Base-by-base conservation (phyloP, 2,113 vertebrate genomes). In the Paramormyrops kingsleyae region DNA sequence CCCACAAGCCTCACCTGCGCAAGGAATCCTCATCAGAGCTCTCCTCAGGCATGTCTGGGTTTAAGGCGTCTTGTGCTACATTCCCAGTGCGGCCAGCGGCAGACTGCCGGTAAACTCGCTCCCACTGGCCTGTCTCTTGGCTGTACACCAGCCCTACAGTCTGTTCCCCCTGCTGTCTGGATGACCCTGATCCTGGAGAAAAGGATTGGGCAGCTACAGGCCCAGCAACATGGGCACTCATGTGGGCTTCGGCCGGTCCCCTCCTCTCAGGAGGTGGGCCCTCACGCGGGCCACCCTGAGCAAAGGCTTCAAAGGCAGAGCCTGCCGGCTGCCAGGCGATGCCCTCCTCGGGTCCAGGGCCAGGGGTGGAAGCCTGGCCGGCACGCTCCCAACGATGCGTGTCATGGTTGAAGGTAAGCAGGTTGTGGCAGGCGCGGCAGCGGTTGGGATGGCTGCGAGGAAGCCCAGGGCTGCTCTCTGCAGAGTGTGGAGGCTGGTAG, bases 391-490 rank as follows among this genome's bases (percentile, higher is more conserved):
- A 99, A 92, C 99, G 97, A 92, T 99, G 96, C 4, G 98, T 99
- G 94, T 99, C 99, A 1, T 97, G 98, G 95, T 99, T 99, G 94
- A 99, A 99, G 89, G 98, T 99, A 91, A 99, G 96, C 93, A 99
- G 97, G 94, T 99, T 99, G 96, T 99, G 98, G 95, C 99, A 99
- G 83, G 99, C 98, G 9, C 98, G 96, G 95, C 99, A 99, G 93
- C 98, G 97, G 94, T 99, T 99, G 91, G 99, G 96, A 91, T 99
- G 98, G 86, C 97, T 98, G 7, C 97, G 95, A 74, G 97, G 96
- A 90, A 97, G 91, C 95, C 90, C 96, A 91, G 96, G 96, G 95
- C 94, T 96, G 95, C 96, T 96, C 92, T 98, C 97, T 88, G 96
- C 95, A 93, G 95, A 96, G 94, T 96, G 96, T 87, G 94, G 91